phyloP scores from a whole-genome alignment of 2,797 vertebrate genomes.

The Sorex maritimensis region DNA sequence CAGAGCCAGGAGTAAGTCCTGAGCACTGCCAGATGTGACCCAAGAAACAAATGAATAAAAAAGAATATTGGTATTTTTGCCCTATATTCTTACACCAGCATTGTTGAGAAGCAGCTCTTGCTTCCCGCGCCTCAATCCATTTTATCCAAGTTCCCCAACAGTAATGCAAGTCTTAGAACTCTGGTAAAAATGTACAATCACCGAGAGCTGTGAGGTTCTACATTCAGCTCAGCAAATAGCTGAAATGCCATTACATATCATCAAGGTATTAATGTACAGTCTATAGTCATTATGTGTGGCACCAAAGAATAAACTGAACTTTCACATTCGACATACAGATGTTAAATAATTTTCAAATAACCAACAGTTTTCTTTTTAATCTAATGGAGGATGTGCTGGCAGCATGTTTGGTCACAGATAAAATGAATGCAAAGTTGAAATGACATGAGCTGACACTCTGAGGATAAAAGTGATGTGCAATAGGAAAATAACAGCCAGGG shows the following conservation, averaged over 20 bases:
- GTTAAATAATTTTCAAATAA: constrained; percentile 51
- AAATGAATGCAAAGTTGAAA: constrained; percentile 70
- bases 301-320: not conserved
- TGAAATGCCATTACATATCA: not conserved
- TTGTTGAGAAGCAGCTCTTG: not conserved
- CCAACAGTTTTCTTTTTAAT: constrained; percentile 25
- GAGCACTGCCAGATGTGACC: too few species aligned
- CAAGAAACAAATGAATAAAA: too few species aligned
- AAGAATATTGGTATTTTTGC: not conserved
- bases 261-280: not conserved
- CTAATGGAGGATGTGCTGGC: not conserved
- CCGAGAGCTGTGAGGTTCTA: not conserved
- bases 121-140: not conserved
- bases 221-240: constrained; percentile 21
- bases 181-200: not conserved
- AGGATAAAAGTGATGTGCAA: constrained; percentile 10
- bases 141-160: not conserved
- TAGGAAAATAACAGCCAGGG: constrained; percentile 39
- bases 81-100: not conserved
- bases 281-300: not conserved
- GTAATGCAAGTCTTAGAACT: not conserved
- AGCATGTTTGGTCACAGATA: constrained; percentile 31
- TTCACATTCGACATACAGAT: constrained; percentile 17
- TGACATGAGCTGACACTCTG: constrained; percentile 62
- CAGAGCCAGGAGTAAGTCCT: too few species aligned